Base-by-base conservation (phyloP, 2,113 vertebrate genomes). In the Petaurus breviceps region DNA sequence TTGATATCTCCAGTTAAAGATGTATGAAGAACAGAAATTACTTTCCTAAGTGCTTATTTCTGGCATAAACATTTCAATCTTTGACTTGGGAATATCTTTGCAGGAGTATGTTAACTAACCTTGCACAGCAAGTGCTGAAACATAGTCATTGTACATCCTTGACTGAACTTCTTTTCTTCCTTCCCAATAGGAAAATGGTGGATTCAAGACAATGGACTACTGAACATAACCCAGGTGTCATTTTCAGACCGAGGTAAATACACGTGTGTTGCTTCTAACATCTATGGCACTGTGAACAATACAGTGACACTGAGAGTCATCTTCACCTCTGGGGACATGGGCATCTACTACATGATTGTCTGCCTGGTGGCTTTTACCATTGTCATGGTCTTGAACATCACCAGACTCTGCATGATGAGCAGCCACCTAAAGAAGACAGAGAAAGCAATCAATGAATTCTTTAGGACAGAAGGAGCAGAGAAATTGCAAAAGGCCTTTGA, bases 321-420 rank as follows among this genome's bases (percentile, higher is more conserved):
- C 96, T 99, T 99, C 95, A 99, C 99, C 31, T 99, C 99, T 0
- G 99, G 99, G 14, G 99, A 99, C 98, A 99, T 99, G 99, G 99
- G 99, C 0, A 99, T 99, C 94, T 99, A 99, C 98, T 99, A 99
- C 98, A 99, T 99, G 99, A 99, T 99, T 24, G 99, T 99, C 96
- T 99, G 99, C 98, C 99, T 99, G 90, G 99, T 99, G 90, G 99
- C 99, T 93, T 99, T 99, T 98, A 99, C 99, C 95, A 98, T 99
- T 94, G 99, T 99, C 98, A 99, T 99, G 99, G 98, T 99, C 90
- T 98, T 99, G 95, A 99, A 99, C 89, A 98, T 99, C 90, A 99
- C 99, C 0, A 99, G 99, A 57, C 99, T 99, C 50, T 99, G 99
- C 98, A 99, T 99, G 99, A 99, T 99, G 99, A 99, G 99, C 99